A percentile compares a stretch with the other conserved stretches of the same genome.
Evolutionary conservation across 2,797 vertebrate species (phyloP).

Genomic region (Pantherophis alleghaniensis): DNA sequence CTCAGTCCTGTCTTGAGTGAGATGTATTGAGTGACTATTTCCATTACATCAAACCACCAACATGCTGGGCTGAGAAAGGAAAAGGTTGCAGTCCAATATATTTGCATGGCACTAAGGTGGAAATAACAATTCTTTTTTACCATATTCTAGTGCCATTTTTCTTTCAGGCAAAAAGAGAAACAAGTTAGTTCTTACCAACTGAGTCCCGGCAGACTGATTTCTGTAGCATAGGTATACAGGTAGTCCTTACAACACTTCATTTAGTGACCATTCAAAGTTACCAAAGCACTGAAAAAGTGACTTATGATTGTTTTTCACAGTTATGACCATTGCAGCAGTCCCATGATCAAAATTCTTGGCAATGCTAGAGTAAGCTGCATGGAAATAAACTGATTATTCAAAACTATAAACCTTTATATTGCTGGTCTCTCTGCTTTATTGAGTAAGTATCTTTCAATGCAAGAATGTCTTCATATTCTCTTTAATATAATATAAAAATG

Average conservation of each 20-base stretch:
- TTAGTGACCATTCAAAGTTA: neutral
- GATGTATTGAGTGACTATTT: neutral
- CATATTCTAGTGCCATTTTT: neutral
- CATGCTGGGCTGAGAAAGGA: neutral
- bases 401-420: fast-evolving
- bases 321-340: neutral
- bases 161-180: neutral
- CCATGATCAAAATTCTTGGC: neutral
- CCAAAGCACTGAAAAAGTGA: neutral
- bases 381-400: neutral
- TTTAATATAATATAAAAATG: neutral
- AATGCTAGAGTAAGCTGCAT: neutral
- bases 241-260: neutral
- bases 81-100: neutral
- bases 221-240: neutral
- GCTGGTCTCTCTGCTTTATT: neutral
- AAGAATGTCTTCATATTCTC: neutral
- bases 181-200: too few species aligned
- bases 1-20: neutral
- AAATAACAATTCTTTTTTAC: neutral
- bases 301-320: neutral
- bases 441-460: neutral
- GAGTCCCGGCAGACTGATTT: neutral
- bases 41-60: neutral
- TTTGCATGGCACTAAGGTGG: neutral